Base-by-base conservation (phyloP, 2,888 invertebrate species). In the Acleris laterana region DNA sequence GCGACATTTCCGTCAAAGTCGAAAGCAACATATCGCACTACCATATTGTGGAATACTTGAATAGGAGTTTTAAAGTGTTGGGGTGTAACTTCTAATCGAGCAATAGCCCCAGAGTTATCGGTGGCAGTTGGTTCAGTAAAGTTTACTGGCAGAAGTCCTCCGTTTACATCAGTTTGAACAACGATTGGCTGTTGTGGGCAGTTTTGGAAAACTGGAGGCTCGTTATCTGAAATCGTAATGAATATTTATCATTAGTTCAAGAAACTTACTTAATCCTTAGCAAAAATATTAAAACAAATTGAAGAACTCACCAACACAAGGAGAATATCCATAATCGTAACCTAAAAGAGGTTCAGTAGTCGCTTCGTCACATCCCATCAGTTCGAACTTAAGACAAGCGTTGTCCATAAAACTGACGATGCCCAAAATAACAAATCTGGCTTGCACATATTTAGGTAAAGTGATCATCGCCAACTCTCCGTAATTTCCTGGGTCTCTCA, bases 1-100 rank as follows among this genome's bases (percentile, higher is more conserved):
- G 99, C 99, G 16, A 98, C 98, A 81, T 99, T 99, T 73, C 99
- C 99, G 81, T 99, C 99, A 78, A 97, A 98, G 90, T 99, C 99
- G 79, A 98, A 99, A 3, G 99, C 99, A 1, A 98, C 96, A 79
- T 99, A 99, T 90, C 98, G 96, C 0, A 99, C 97, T 32, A 98
- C 97, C 80, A 97, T 97, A 72, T 98, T 98, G 80, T 97, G 96
- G 87, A 98, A 98, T 13, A 98, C 95, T 82, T 96, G 95, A 71
- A 97, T 94, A 0, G 98, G 98, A 1, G 98, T 98, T 79, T 94
- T 96, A 88, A 99, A 99, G 75, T 97, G 97, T 74, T 96, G 96
- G 0, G 99, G 99, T 73, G 97, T 97, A 0, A 99, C 96, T 93
- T 98, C 98, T 70, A 98, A 93, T 75, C 98, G 94, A 2, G 98